Conservation (phyloP, 2,797 vertebrate species). For the Melanotaenia parkinsoni region DNA sequence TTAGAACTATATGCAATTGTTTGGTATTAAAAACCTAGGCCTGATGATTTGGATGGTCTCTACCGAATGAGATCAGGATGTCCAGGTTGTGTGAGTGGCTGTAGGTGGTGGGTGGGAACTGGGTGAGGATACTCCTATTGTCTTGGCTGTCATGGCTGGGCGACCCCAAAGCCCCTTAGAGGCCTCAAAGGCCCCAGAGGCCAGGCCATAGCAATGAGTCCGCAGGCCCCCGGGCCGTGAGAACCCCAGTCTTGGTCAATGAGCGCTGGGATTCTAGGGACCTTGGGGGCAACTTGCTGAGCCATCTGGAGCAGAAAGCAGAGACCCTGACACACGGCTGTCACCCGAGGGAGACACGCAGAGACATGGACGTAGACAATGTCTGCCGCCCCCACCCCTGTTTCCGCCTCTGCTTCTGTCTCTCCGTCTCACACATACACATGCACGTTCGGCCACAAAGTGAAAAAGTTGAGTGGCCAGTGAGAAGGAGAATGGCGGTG, state of each 20-base stretch:
- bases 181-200: constrained; percentile 79
- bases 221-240: constrained; percentile 80
- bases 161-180: constrained; percentile 73
- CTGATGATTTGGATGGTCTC: constrained; percentile 32
- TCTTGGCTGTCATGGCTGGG: constrained; percentile 76
- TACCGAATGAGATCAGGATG: constrained; percentile 55
- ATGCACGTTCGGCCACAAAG: constrained; percentile 7
- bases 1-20: constrained; percentile 9
- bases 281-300: constrained; percentile 72
- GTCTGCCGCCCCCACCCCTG: constrained; percentile 46
- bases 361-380: constrained; percentile 62
- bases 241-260: constrained; percentile 79
- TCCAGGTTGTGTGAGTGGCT: constrained; percentile 46
- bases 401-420: constrained; percentile 56
- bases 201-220: constrained; percentile 74
- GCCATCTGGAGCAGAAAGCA: constrained; percentile 81
- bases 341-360: constrained; percentile 69
- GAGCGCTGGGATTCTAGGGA: constrained; percentile 69
- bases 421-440: constrained; percentile 13
- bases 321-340: constrained; percentile 78
- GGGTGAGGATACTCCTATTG: constrained; percentile 73
- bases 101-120: constrained; percentile 68
- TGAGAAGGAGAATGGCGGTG: constrained; percentile 14
- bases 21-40: constrained; percentile 12
- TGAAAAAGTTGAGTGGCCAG: constrained; percentile 27